Base-by-base conservation (phyloP, 1,140 invertebrate genomes). In the Drosophila sp. region DNA sequence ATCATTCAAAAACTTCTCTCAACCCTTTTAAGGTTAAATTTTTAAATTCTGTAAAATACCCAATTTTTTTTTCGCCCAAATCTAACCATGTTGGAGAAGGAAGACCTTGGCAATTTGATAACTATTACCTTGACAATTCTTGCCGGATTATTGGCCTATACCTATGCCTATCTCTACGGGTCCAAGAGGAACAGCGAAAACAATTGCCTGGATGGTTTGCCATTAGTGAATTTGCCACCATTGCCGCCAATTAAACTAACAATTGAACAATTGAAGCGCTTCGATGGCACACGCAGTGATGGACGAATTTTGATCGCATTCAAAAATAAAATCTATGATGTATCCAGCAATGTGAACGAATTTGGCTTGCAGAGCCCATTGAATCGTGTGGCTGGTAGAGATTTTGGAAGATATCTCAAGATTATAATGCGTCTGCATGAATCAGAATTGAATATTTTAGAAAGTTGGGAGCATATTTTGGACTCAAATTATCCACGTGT, bases 261-360 rank as follows among this genome's bases (percentile, higher is more conserved):
- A 0, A 1, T 11, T 0, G 40, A 41, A 7, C 62, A 78, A 29
- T 57, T 80, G 6, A 30, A 29, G 1, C 10, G 17, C 0, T 84
- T 69, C 30, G 54, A 80, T 57, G 81, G 80, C 1, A 80, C 4
- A 0, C 69, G 74, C 0, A n/a, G 6, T 0, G 82, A 86, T 66
- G 82, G 82, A 11, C 67, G 82, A 1, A 72, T 86, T 4, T 11
- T 86, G 29, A 55, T 86, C 27, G 55, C 66, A 0, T 70, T 86
- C 7, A 86, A 72, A 27, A 64, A 66, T 0, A 50, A 55, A 3
- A 81, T 86, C 17, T 86, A 76, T 50, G 82, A 86, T 44, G 82
- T 86, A 0, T 68, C 78, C 10, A 40, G 5, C 2, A 71, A 80
- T 38, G 25, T 57, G 0, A 2, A 8, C 0, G 58, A 76, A 10